phyloP scores from a whole-genome alignment of 53 echinoderm and acorn worm genomes.

The Paelopatides confundens region DNA sequence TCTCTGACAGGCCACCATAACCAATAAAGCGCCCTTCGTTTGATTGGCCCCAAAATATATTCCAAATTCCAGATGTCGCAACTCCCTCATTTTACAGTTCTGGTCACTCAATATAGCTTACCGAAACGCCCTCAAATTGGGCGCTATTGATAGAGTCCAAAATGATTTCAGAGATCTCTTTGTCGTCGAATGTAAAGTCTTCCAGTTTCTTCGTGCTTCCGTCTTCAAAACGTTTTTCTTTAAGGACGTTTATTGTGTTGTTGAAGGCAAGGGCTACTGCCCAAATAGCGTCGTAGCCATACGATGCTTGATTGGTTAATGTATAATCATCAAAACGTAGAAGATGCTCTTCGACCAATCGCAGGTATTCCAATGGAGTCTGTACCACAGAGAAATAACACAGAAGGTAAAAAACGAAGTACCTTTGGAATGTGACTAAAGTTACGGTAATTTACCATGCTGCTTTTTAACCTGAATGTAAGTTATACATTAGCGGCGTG shows the following conservation, averaged over 20 bases:
- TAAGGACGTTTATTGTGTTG: conserved; percentile 37
- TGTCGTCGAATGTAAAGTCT: conserved; percentile 67
- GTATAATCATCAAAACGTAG: background rate
- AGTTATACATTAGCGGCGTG: no score
- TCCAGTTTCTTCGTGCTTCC: conserved; percentile 47
- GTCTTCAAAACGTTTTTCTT: conserved; percentile 24
- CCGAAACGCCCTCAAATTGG: conserved; percentile 58
- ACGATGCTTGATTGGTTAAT: background rate
- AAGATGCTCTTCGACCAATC: conserved; percentile 9
- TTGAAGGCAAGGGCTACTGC: conserved; percentile 64
- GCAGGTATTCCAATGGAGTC: conserved; percentile 6
- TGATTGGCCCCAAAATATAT: no score
- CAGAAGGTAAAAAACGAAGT: no score
- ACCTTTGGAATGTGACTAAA: no score
- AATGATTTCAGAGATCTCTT: conserved; percentile 62
- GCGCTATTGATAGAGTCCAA: conserved; percentile 51
- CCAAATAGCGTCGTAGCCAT: conserved; percentile 69
- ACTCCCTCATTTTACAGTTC: no score
- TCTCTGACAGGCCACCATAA: no score
- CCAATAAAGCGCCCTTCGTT: no score
- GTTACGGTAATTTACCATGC: no score
- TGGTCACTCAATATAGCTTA: background rate
- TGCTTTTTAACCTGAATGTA: no score
- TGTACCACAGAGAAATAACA: background rate
- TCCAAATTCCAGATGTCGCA: no score